Evolutionary conservation across 2,797 vertebrate genomes (phyloP).

Genomic region (Manis crassicaudata): DNA sequence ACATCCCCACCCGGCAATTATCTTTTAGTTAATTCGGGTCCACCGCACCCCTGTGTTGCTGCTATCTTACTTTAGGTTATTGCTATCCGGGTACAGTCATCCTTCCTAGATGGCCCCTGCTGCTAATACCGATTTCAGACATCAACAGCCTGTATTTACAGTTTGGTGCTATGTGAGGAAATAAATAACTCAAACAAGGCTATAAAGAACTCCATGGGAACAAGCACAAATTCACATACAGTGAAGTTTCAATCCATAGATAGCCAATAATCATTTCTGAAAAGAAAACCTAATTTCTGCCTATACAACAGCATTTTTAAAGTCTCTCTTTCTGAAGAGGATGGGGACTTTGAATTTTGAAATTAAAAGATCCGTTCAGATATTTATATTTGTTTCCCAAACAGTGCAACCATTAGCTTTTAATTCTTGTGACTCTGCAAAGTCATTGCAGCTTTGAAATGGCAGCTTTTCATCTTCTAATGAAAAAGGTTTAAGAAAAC

Average conservation of each 20-base stretch:
- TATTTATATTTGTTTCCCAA: not conserved
- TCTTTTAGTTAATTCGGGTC: not conserved
- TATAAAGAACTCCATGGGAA: not conserved
- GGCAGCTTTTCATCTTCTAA: not conserved
- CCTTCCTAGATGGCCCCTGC: not conserved
- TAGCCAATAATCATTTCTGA: conserved; percentile 8
- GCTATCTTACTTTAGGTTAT: not conserved
- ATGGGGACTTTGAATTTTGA: not conserved
- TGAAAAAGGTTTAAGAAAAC: conserved; percentile 29
- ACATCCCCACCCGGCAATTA: not conserved
- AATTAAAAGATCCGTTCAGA: conserved; percentile 28
- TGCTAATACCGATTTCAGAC: not conserved
- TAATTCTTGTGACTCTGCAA: conserved; percentile 16
- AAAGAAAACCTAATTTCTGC: conserved; percentile 32
- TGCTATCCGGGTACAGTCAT: not conserved
- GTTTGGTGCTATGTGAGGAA: not conserved
- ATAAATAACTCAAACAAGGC: conserved; percentile 13
- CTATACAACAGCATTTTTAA: not conserved
- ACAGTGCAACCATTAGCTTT: not conserved
- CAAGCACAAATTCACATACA: not conserved
- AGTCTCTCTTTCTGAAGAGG: conserved; percentile 6
- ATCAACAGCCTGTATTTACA: conserved; percentile 7
- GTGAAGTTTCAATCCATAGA: not conserved
- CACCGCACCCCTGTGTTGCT: not conserved
- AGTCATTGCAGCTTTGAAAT: not conserved